Evolutionary conservation across 2,113 vertebrate species (phyloP), one percentile per base, ranked within the genome.

Genomic region (Dendrocopos noguchii): DNA sequence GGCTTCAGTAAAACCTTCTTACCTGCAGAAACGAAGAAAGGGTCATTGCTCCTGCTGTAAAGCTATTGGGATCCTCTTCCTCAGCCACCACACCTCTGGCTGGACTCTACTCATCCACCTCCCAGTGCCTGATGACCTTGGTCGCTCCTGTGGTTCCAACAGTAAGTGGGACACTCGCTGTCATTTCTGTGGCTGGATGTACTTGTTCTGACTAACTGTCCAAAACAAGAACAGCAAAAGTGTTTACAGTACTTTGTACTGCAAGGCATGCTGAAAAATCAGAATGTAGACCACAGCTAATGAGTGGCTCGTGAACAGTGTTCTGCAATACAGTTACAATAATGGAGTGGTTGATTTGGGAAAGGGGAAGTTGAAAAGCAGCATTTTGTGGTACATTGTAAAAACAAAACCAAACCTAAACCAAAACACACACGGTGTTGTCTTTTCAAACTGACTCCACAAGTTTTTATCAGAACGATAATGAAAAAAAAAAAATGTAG

Each of bases 21-120:
- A 74, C 76, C 82, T 76, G 50, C 80, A 87, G 70, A 88, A 84
- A 92, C 70, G 83, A 92, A 87, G 85, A 77, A 16, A 57, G 47
- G 91, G 91, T 75, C 91, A 65, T 27, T 36, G 74, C 68, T 87
- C 77, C 81, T 80, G 73, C 92, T 84, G 86, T 17, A 63, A 16
- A 61, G 44, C 86, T 27, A 16, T 12, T 1, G 39, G 79, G 87
- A 84, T 47, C 39, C 34, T 87, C 75, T 39, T 84, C 88, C 67
- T 53, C 34, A 4, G 39, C 50, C 1, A 13, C 64, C 72, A 76
- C 20, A 4, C 71, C 65, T 44, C 68, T 77, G 72, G 77, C 84
- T 2, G 18, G 92, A 80, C 42, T 42, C 31, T 1, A 0, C 56
- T 91, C 55, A 5, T 36, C 29, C 73, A 53, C 46, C 73, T 87